Evolutionary conservation across 2,888 invertebrate species (phyloP), one percentile per base, ranked within the genome.

Genomic region (Saturnia japonica): DNA sequence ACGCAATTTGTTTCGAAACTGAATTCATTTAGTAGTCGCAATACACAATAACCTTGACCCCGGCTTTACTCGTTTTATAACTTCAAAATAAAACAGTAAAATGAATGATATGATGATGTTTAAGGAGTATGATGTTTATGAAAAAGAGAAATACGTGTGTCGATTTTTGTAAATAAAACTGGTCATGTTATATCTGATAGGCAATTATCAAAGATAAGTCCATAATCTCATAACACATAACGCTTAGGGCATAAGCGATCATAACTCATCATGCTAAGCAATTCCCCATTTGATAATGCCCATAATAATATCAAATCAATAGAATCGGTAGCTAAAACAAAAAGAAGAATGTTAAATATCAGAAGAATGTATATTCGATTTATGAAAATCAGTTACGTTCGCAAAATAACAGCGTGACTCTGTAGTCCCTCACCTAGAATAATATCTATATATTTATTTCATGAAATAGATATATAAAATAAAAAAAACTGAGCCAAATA

Each of bases 21-120:
- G 62, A 9, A 54, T 22, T 54, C 54, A n/a, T 54, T 19, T 28
- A 60, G 28, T 28, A 28, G 57, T 28, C 57, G 57, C 28, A 60
- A 60, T 11, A 60, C 57, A 25, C 12, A 6, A 28, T 6, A 14
- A 28, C 57, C 28, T 60, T 60, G 57, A 60, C 25, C 6, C 57
- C 57, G 57, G 28, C 57, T 60, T 60, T 28, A 60, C 57, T 28
- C 8, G 57, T 60, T 60, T 28, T 28, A 60, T 60, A 28, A 60
- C 28, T 1, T 57, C 25, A 57, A 57, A 54, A 54, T 54, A 22
- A 22, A 54, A 22, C 22, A 2, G 2, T 22, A 11, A 54, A n/a
- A 54, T n/a, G 11, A 54, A 54, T 47, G 19, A 16, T 42, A 7
- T 42, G 9, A 42, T 42, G 42, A n/a, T n/a, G n/a, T n/a, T n/a